A percentile compares a stretch with the other conserved stretches of the same genome.
Conservation (phyloP, 2,113 vertebrate species). For the Okapia johnstoni region DNA sequence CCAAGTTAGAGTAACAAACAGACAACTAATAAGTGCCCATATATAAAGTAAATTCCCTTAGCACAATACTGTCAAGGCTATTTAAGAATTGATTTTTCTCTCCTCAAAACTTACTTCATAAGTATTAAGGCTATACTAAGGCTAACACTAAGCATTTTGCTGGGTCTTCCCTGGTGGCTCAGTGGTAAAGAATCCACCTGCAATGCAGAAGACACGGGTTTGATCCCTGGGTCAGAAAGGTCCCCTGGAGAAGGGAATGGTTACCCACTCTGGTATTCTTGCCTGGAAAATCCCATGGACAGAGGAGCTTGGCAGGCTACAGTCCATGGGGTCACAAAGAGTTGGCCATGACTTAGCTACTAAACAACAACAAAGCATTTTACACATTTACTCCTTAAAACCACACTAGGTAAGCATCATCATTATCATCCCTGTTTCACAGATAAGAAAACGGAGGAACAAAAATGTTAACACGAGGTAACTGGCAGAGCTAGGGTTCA, state of each 20-base stretch:
- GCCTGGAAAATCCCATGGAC: not conserved
- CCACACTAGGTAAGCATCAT: not conserved
- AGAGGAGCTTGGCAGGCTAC: not conserved
- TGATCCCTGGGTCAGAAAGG: not conserved
- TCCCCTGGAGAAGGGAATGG: not conserved
- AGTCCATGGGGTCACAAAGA: not conserved
- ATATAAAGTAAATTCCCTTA: not conserved
- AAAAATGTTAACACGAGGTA: not conserved
- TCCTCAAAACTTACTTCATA: not conserved
- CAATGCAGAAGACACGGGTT: not conserved
- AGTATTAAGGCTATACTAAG: not conserved
- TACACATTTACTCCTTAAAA: not conserved
- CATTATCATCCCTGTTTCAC: not conserved
- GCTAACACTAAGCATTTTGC: not conserved
- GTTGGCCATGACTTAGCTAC: not conserved
- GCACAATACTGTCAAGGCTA: not conserved
- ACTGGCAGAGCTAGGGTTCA: not conserved
- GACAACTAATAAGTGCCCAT: not conserved
- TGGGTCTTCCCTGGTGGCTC: not conserved
- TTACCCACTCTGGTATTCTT: not conserved
- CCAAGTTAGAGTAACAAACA: not conserved
- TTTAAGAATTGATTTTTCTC: not conserved
- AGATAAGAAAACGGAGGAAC: not conserved
- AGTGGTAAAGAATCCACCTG: not conserved
- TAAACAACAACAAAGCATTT: not conserved